These are phyloP conservation scores for Aromia moschata DNA, from an alignment of 2,888 invertebrate species.

Conservation along the genomic window DNA sequence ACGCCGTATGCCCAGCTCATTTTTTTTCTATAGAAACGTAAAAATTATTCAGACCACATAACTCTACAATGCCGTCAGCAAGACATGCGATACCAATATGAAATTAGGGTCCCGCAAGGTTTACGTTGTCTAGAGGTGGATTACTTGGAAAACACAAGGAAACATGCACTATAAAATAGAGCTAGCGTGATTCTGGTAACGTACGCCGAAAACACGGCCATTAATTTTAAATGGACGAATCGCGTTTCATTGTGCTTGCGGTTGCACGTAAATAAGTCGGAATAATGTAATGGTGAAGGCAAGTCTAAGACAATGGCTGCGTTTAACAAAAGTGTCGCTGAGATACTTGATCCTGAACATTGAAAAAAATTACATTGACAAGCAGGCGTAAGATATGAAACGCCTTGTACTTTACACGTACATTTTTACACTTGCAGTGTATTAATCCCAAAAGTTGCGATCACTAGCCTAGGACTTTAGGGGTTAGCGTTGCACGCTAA, in stretches of 20 bases:
- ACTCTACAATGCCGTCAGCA: slow-evolving; percentile 45
- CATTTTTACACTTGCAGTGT: too few relatives aligned
- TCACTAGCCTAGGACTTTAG: too few relatives aligned
- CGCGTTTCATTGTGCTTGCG: background rate
- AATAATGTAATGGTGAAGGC: too few relatives aligned
- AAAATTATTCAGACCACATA: slow-evolving; percentile 47
- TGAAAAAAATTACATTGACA: too few relatives aligned
- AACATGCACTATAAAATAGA: background rate
- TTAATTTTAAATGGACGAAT: background rate
- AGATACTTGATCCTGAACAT: too few relatives aligned
- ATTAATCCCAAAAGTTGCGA: too few relatives aligned
- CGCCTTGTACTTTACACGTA: too few relatives aligned
- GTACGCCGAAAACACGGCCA: background rate
- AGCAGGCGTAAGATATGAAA: too few relatives aligned
- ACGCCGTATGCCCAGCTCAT: background rate
- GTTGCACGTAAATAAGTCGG: too few relatives aligned
- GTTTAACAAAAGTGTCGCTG: too few relatives aligned
- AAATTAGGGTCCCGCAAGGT: slow-evolving; percentile 37
- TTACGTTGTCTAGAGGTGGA: slow-evolving; percentile 7
- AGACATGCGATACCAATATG: slow-evolving; percentile 38
- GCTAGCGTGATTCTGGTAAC: background rate
- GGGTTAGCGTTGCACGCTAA: too few relatives aligned
- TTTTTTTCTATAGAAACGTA: slow-evolving; percentile 28
- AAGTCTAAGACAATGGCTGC: too few relatives aligned
- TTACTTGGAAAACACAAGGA: slow-evolving; percentile 10